Evolutionary conservation across 2,888 invertebrate genomes (phyloP), one percentile per base, ranked within the genome.

Genomic region (Habrosyne pyritoides): DNA sequence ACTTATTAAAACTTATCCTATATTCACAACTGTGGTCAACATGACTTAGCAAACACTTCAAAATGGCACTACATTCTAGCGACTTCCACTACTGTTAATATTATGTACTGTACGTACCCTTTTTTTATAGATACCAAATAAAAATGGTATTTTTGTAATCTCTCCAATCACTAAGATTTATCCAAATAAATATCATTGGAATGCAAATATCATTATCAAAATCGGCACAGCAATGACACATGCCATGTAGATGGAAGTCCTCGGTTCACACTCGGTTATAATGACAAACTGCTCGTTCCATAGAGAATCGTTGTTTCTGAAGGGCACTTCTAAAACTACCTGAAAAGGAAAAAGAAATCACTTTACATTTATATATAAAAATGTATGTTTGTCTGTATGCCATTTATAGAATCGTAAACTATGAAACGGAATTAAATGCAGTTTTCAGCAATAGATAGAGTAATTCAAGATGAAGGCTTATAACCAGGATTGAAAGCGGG

Each of bases 241-340:
- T 47, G 93, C 77, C 26, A 95, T 81, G 79, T 96, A 96, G 10
- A 96, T 73, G 0, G 94, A 91, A 0, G 96, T 96, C 60, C 96
- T 89, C 0, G 96, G 96, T 73, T 96, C 95, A 69, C 96, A 96
- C 64, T 95, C 95, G 0, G 96, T 95, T 22, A 95, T 93, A 3
- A 95, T 95, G 10, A 96, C 93, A 74, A 94, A 96, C 63, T 96
- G 95, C 64, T 96, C 94, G 82, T 96, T 96, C 95, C 95, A 95
- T 0, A 95, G 84, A 0, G 95, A 94, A 55, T 95, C 95, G 77
- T 96, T 95, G 68, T 90, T 89, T 2, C 91, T 83, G 0, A 95
- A 82, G 0, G 96, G 96, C 0, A 96, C 84, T 77, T 96, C 96
- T 66, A 96, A 84, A 0, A 96, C 94, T 0, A 95, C 93, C 93